These are phyloP conservation scores for Drosophila lowei DNA, from an alignment of 1,140 invertebrate genomes.

Conservation along the genomic window DNA sequence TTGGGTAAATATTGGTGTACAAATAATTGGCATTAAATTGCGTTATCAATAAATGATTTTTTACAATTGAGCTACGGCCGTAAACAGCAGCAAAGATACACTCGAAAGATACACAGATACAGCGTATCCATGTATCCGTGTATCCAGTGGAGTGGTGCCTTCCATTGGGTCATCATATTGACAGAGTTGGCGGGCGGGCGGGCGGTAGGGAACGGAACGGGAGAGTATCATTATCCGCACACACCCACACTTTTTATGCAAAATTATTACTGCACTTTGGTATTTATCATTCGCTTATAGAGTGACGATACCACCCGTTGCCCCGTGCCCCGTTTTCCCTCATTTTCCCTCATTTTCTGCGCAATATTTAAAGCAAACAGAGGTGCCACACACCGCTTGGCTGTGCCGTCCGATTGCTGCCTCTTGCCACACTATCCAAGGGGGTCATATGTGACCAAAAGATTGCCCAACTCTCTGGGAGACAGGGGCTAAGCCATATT, in stretches of 20 bases:
- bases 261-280: conserved; percentile 51
- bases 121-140: conserved; percentile 14
- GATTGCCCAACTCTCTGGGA: neutral
- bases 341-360: conserved; percentile 39
- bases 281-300: conserved; percentile 20
- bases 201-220: conserved; percentile 12
- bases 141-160: conserved; percentile 32
- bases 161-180: conserved; percentile 71
- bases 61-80: conserved; percentile 56
- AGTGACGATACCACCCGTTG: no score
- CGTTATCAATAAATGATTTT: conserved; percentile 81
- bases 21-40: conserved; percentile 82
- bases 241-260: conserved; percentile 8
- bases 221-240: conserved; percentile 28
- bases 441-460: conserved; percentile 1
- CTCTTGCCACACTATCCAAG: conserved; percentile 19
- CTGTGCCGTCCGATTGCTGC: conserved; percentile 1
- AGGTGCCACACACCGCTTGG: conserved; percentile 17
- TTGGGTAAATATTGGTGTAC: conserved; percentile 76
- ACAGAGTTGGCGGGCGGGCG: conserved; percentile 34
- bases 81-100: conserved; percentile 20
- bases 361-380: conserved; percentile 52
- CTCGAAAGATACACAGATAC: conserved; percentile 21
- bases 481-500: no score
- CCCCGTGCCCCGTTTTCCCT: conserved; percentile 2